A percentile compares a stretch with the other conserved stretches of the same genome.
phyloP scores from a whole-genome alignment of 2,113 vertebrate species.

The Poecilia latipinna region DNA sequence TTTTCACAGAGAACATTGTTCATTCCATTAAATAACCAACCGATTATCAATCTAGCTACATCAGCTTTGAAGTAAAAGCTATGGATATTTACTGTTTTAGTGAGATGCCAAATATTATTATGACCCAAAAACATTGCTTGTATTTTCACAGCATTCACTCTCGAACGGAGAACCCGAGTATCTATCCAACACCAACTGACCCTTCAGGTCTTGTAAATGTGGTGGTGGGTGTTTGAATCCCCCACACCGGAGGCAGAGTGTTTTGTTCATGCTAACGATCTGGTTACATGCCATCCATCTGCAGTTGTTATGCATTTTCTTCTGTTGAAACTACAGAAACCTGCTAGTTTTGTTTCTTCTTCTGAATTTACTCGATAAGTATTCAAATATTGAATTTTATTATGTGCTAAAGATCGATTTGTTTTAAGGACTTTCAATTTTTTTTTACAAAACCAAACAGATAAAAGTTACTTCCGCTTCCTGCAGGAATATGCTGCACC shows the following conservation, averaged over 20 bases:
- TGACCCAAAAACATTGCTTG: slow-evolving; percentile 29
- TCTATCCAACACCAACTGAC: slow-evolving; percentile 9
- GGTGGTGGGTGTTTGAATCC: slow-evolving; percentile 21
- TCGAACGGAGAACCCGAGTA: neutral
- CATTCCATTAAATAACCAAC: neutral
- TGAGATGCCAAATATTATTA: slow-evolving; percentile 24
- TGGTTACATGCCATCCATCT: neutral
- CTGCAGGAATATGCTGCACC: slow-evolving; percentile 73
- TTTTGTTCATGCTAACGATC: slow-evolving; percentile 7
- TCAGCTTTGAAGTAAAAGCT: neutral
- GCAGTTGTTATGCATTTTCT: neutral
- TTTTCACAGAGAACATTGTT: neutral
- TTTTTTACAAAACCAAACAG: too few species aligned
- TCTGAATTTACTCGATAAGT: too few species aligned
- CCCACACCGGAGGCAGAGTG: slow-evolving; percentile 48
- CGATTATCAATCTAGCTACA: neutral
- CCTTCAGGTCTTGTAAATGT: slow-evolving; percentile 20
- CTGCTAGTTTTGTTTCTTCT: too few species aligned
- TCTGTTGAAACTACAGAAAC: neutral
- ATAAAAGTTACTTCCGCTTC: neutral
- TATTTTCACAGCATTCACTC: neutral
- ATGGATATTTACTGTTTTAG: neutral
- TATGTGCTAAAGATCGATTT: too few species aligned
- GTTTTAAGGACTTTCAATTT: too few species aligned
- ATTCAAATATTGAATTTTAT: too few species aligned